Evolutionary conservation across 2,888 invertebrate species (phyloP), one percentile per base, ranked within the genome.

Genomic region (Keiferia lycopersicella): DNA sequence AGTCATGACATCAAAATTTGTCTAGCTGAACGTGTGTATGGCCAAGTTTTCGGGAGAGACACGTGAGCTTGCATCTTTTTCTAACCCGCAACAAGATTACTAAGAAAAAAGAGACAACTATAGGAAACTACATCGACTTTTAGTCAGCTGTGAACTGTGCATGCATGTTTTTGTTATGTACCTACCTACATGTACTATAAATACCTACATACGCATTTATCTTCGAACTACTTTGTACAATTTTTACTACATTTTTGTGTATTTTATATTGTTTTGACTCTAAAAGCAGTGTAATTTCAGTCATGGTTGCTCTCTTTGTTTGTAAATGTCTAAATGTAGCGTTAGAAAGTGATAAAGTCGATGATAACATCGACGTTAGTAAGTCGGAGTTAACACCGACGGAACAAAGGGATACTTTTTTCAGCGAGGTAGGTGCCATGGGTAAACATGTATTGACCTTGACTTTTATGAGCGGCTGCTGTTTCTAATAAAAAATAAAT

Each of bases 301-400:
- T 71, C 69, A 90, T 76, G 76, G 93, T 93, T 93, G 89, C 94
- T 85, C 83, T 91, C 77, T 90, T 82, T 82, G 93, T 94, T 79
- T 96, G 96, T 90, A 95, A 95, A 92, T 96, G 96, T 87, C 87
- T 96, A 78, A 96, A 96, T 89, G 93, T 95, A 75, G 90, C 92
- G 73, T 91, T 95, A 73, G 93, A 93, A 84, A 90, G 94, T 78
- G 93, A 93, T 79, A 92, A 92, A 82, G 80, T 88, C 75, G 91
- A 94, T 79, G 91, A 91, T 75, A 89, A 91, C 81, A 85, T 93
- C 77, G 93, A 92, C 78, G 80, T 92, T 73, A 92, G 90, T 71
- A 92, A 92, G 79, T 82, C 94, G 79, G 92, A 93, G 76, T 81
- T 95, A 78, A 87, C 92, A 77, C 84, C 91, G 69, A 83, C 85